Base-by-base conservation (phyloP, 2,113 vertebrate genomes). In the Eira barbara region DNA sequence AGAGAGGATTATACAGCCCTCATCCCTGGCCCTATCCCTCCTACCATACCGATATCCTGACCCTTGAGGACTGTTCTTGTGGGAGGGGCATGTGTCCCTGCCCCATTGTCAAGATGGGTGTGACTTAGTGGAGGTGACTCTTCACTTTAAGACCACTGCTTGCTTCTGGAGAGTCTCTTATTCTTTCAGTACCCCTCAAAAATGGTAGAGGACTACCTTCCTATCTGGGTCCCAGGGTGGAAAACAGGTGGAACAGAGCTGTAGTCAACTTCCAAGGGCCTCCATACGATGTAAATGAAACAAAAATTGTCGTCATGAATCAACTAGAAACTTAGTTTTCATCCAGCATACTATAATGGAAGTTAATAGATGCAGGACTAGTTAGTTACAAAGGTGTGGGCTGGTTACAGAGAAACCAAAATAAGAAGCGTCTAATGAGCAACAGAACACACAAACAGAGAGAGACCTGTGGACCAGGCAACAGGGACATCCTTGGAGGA, bases 11-110 rank as follows among this genome's bases (percentile, higher is more conserved):
- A 9, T 2, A 3, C 6, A 21, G 2, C 10, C 18, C 63, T n/a
- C 18, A 25, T n/a, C 36, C 8, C n/a, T 69, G 1, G 4, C 29
- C 23, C 14, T 1, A 2, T n/a, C 5, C 1, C 8, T 67, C 31
- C 36, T 21, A 39, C 31, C 14, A 23, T n/a, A 25, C 3, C 20
- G 31, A 25, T 14, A 52, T 6, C 21, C 2, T 91, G 74, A 14
- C 12, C 45, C 7, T 42, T 17, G 2, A 89, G 39, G 42, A 29
- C 10, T 7, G 31, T 82, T 73, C n/a, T 47, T 57, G 12, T 21
- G 4, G 18, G 42, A 55, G 23, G 52, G 27, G 1, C 29, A 61
- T 15, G 18, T 2, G 0, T 42, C 12, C 25, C n/a, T 34, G 7
- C 20, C 17, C 42, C 3, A 5, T 59, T n/a, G 34, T 36, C 73